A percentile compares a stretch with the other conserved stretches of the same genome.
Evolutionary conservation across 2,888 invertebrate genomes (phyloP).

Genomic region (Chrysodeixis includens): DNA sequence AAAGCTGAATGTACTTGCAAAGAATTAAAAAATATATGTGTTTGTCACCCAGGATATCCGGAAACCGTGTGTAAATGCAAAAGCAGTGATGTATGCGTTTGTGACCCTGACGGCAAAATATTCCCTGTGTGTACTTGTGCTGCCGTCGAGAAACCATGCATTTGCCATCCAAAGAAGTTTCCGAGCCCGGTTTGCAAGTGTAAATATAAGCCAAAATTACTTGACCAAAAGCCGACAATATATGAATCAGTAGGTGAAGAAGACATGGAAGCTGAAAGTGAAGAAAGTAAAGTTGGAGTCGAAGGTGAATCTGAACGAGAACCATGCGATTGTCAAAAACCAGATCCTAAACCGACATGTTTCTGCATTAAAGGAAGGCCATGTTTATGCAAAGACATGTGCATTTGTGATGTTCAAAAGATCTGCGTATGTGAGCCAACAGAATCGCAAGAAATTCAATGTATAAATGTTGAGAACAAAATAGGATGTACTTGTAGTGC

Average conservation of each 20-base stretch:
- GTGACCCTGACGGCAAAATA: slow-evolving; percentile 71
- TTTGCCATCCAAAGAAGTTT: slow-evolving; percentile 73
- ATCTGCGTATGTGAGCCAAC: slow-evolving; percentile 74
- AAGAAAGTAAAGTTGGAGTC: neutral
- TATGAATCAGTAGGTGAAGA: slow-evolving; percentile 15
- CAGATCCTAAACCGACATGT: slow-evolving; percentile 66
- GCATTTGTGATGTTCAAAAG: slow-evolving; percentile 73
- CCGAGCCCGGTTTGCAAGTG: slow-evolving; percentile 78
- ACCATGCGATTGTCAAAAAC: slow-evolving; percentile 77
- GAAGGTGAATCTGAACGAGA: slow-evolving; percentile 47
- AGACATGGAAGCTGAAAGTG: slow-evolving; percentile 10
- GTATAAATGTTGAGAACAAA: slow-evolving; percentile 67
- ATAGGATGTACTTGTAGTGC: slow-evolving; percentile 74
- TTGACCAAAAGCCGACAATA: slow-evolving; percentile 18
- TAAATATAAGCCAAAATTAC: slow-evolving; percentile 67
- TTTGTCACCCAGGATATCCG: slow-evolving; percentile 72
- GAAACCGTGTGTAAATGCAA: slow-evolving; percentile 72
- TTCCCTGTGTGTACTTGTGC: slow-evolving; percentile 74
- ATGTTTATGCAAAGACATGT: slow-evolving; percentile 72
- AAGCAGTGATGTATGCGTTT: slow-evolving; percentile 71
- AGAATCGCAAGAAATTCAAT: slow-evolving; percentile 60
- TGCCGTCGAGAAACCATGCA: slow-evolving; percentile 76
- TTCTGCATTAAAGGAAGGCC: slow-evolving; percentile 71
- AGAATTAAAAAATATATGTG: slow-evolving; percentile 71
- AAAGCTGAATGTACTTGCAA: slow-evolving; percentile 73